Evolutionary conservation across 2,888 invertebrate genomes (phyloP).

Genomic region (Neoitamus cyanurus): DNA sequence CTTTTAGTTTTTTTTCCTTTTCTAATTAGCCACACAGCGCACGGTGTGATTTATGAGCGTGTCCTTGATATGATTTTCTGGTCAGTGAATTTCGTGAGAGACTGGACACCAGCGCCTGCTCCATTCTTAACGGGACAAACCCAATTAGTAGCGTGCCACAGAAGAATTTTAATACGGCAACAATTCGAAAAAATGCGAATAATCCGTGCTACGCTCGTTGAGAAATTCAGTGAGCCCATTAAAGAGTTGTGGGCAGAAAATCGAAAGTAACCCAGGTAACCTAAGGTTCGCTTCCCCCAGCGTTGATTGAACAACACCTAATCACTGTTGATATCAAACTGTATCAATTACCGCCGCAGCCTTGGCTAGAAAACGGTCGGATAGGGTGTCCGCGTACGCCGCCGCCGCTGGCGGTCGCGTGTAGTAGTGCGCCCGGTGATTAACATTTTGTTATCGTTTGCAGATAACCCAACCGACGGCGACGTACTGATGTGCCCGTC

Average conservation of each 20-base stretch:
- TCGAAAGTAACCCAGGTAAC: constrained; percentile 10
- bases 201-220: neutral
- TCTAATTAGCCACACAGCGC: constrained; percentile 39
- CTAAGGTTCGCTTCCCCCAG: neutral
- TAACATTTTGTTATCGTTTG: neutral
- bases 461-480: neutral
- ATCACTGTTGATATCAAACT: constrained; percentile 11
- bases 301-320: constrained; percentile 10
- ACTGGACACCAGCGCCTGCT: neutral
- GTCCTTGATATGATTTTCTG: constrained; percentile 43
- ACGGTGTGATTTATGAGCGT: constrained; percentile 41
- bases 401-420: too few relatives aligned
- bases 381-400: neutral
- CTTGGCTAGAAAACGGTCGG: neutral
- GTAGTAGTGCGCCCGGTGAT: neutral
- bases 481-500: neutral
- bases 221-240: neutral
- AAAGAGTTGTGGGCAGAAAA: constrained; percentile 12
- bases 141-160: constrained; percentile 18
- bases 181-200: neutral
- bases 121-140: constrained; percentile 11
- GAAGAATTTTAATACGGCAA: constrained; percentile 23
- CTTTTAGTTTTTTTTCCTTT: neutral
- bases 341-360: constrained; percentile 8
- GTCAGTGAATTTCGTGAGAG: constrained; percentile 33